These are phyloP conservation scores for Psittacula cyanocephala DNA, from an alignment of 2,113 vertebrate genomes.

Conservation along the genomic window DNA sequence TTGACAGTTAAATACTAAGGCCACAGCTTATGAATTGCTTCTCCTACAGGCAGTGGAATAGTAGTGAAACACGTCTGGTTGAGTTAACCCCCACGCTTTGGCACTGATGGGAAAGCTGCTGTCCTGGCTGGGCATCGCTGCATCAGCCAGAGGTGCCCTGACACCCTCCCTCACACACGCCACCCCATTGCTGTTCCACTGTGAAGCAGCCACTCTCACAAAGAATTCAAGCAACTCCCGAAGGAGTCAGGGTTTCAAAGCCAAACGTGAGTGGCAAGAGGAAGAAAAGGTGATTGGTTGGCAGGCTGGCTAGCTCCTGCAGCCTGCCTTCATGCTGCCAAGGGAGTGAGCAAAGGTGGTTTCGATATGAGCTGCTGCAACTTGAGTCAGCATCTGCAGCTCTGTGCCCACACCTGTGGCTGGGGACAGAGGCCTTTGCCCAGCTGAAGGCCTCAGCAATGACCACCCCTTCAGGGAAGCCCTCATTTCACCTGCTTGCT, in stretches of 20 bases:
- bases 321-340: accelerated
- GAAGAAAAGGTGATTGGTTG: background rate
- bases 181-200: background rate
- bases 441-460: accelerated
- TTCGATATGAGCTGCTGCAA: background rate
- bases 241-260: background rate
- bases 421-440: too few relatives aligned
- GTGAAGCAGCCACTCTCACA: background rate
- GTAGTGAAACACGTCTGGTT: background rate
- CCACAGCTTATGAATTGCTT: accelerated
- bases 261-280: background rate
- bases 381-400: background rate
- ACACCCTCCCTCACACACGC: background rate
- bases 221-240: background rate
- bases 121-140: background rate
- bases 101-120: accelerated
- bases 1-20: accelerated
- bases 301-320: too few relatives aligned
- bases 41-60: accelerated
- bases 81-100: background rate
- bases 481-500: accelerated
- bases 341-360: accelerated
- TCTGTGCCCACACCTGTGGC: background rate
- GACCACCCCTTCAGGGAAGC: background rate
- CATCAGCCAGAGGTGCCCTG: background rate